Base-by-base conservation (phyloP, 1,140 invertebrate species). In the Adelges cooleyi region DNA sequence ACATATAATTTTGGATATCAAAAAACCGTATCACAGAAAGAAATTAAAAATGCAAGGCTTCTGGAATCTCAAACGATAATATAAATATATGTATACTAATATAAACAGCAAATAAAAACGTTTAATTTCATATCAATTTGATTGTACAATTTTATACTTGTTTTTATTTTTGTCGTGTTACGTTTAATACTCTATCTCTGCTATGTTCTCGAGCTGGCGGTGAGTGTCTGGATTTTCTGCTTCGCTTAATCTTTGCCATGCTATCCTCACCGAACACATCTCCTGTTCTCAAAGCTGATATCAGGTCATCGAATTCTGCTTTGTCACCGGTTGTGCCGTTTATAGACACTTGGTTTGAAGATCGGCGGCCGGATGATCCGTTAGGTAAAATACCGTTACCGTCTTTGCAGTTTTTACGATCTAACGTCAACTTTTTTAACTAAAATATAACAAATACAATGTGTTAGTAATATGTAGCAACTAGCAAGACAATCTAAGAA, bases 221-320 rank as follows among this genome's bases (percentile, higher is more conserved):
- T 0, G 81, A 83, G 67, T 79, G 76, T 18, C 81, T 75, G 59
- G 79, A 76, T 70, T 86, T 84, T 56, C 86, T 79, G 10, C 85
- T 89, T 38, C 90, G 77, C 69, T 92, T 90, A 75, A 92, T 90
- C 74, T 92, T 93, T 27, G 90, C 91, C 68, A 97, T 90, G 48
- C 68, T 69, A 73, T 98, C 94, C 74, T 98, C 94, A 0, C 92
- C 92, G 74, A 98, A 98, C 0, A 98, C 92, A 73, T 98, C 95
- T 0, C 95, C 95, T 1, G 93, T 96, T 71, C 94, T 78, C 17
- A 98, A 76, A 0, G 95, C 95, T 2, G 92, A 96, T 71, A 98
- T 98, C 29, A 98, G 77, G 76, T 97, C 93, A 74, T 98, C 95
- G 77, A 98, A 98, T 77, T 98, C 95, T 66, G 89, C 87, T 71